Base-by-base conservation (phyloP, 2,113 vertebrate genomes). In the Nothobranchius kuhntae region DNA sequence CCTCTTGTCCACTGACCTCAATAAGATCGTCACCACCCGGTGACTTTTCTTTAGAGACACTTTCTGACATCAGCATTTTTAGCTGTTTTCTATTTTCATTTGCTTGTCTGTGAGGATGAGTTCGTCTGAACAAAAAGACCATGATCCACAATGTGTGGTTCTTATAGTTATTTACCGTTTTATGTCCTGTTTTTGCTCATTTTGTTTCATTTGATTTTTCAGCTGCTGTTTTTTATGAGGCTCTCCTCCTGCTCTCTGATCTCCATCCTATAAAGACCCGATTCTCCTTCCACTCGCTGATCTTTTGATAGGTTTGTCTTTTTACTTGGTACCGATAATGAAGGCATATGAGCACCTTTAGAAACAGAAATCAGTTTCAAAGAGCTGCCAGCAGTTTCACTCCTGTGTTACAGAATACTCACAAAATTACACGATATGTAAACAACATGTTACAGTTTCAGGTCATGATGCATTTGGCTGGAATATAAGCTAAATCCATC, bases 21-120 rank as follows among this genome's bases (percentile, higher is more conserved):
- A 58, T 36, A 35, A 10, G 24, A 57, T 42, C 6, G 42, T 53
- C 21, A 48, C 7, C 21, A 1, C 21, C 21, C 13, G 36, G 48
- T 14, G 42, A 10, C 17, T 13, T 81, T 53, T 55, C 30, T 58
- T 47, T 58, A 4, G 36, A 56, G 51, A 26, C 38, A 59, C 45
- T 10, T 47, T 0, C 6, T 46, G 45, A 58, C 11, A n/a, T 56
- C 38, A 58, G 38, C 17, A 7, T 57, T 17, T 30, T 38, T 36
- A 24, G 30, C 13, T 46, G 53, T 59, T 26, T 71, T 61, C 46
- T 21, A 2, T 13, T n/a, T 6, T 9, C 3, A 1, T 4, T 61
- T 3, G 12, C 6, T 13, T 2, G 0, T 54, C 15, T 54, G 50
- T 56, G 51, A 11, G 38, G 1, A 4, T 45, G 44, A 11, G 9